Base-by-base conservation (phyloP, 1,140 invertebrate species). In the Drosophila ironensis region DNA sequence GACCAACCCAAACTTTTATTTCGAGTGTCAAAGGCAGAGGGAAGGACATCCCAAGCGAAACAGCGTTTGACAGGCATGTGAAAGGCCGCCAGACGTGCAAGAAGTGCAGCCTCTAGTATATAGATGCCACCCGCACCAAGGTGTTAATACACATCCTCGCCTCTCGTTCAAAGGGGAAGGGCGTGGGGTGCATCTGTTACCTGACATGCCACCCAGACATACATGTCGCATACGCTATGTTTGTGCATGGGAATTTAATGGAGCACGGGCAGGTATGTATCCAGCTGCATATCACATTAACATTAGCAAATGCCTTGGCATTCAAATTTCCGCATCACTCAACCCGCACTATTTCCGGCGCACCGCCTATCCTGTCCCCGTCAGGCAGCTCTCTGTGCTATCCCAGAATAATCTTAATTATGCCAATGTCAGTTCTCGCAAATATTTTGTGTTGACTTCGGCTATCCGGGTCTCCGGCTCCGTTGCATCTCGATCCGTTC, bases 271-370 rank as follows among this genome's bases (percentile, higher is more conserved):
- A 11, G 28, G 8, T 52, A 35, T 46, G 51, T 59, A 60, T 77
- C 69, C 48, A 42, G 37, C 52, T 71, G 77, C 72, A 72, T 75
- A 70, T 56, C 78, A 74, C 54, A 84, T 73, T 40, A 66, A 57
- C 59, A 75, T 71, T 68, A 60, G 33, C 45, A 60, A 61, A 59
- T 50, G 60, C 54, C 73, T 82, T 78, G 78, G 70, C 78, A 82
- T 82, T 84, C 75, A 78, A 82, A 82, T 82, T 86, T 78, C 73
- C 78, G 68, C 20, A 19, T 25, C 33, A 69, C 33, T 48, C 60
- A 38, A 33, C 8, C 16, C 41, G 28, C 56, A 63, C 33, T 37
- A 48, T 25, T 25, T 47, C 27, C 61, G n/a, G 7, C 6, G 12
- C 5, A 28, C 33, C 17, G 44, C 25, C n/a, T n/a, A n/a, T n/a